Evolutionary conservation across 2,113 vertebrate species (phyloP), one percentile per base, ranked within the genome.

Genomic region (Guaruba guarouba): DNA sequence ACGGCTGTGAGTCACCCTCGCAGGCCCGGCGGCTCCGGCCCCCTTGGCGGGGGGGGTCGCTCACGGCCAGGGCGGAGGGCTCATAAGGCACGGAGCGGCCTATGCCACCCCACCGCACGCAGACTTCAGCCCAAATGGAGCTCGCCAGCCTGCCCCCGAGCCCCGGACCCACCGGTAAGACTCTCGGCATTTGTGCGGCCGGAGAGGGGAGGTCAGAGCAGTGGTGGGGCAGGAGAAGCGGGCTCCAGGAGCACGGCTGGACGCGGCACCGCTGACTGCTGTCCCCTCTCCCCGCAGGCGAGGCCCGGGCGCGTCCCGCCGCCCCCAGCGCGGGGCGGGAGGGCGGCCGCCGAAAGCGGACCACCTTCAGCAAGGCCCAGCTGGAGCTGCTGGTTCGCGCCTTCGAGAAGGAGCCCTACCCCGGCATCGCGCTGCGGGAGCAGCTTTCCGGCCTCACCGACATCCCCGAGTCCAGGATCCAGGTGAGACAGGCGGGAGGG

Each of bases 321-420:
- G 88, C 14, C 8, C 66, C 71, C 75, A 28, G 86, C 57, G 52
- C 64, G 14, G 86, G 64, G 7, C 82, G 92, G 23, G 94, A 93
- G 35, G 90, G 93, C 28, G 92, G 91, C n/a, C 88, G 96, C 31
- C 49, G 97, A 29, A 95, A 95, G 59, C 9, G 95, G 11, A 97
- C 96, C 37, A 94, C 94, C 2, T 97, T 96, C 78, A 96, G 41
- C 73, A 91, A 88, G 35, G 63, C 76, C 7, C 95, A 97, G 69
- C 89, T 94, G 83, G 94, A 96, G 33, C 66, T 97, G 41, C 88
- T 97, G 59, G 80, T 95, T 29, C 83, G 88, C 59, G 86, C 95
- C 57, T 97, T 97, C 92, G 89, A 96, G 75, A 90, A 90, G 39
- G 92, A 97, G 69, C 95, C 88, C 3, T 97, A 97, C 35, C 97